Evolutionary conservation across 2,113 vertebrate genomes (phyloP), one percentile per base, ranked within the genome.

Genomic region (Talpa occidentalis): DNA sequence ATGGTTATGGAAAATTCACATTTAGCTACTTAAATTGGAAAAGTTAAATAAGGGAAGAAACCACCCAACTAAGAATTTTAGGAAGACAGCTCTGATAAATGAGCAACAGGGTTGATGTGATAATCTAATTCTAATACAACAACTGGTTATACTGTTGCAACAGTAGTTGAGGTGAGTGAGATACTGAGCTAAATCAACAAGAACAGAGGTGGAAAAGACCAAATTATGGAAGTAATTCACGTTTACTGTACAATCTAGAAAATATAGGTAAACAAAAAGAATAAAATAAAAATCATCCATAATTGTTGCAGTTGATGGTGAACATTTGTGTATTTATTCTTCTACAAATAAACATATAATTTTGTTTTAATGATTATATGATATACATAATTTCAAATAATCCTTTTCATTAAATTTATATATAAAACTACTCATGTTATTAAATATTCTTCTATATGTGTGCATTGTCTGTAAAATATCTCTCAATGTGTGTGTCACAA

Each of bases 351-450:
- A 8, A 92, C 26, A 74, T 7, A 47, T 17, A 84, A 37, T 62
- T 93, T 70, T 82, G 19, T 86, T 94, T 92, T 79, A 87, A 82
- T 79, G 70, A 94, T 89, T 92, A 83, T 89, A 56, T 69, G 15
- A 88, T 4, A 5, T 1, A 74, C 30, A 82, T 56, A 88, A 22
- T 54, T 78, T 84, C 56, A 84, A 40, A 91, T 40, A 32, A 95
- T 28, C 9, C 70, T 80, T 91, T 69, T 22, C 32, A 78, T 24
- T 67, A 47, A 73, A 81, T 30, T 56, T 87, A 78, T 47, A 62
- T 59, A 59, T n/a, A 22, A 47, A 56, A 62, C 30, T 66, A 86
- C 26, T 77, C 81, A 42, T 72, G 59, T 42, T 52, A 88, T 89
- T 85, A 95, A 80, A 84, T 88, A 74, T 82, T 66, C 40, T 90